Base-by-base conservation (phyloP, 2,888 invertebrate species). In the Chironomus riparius region DNA sequence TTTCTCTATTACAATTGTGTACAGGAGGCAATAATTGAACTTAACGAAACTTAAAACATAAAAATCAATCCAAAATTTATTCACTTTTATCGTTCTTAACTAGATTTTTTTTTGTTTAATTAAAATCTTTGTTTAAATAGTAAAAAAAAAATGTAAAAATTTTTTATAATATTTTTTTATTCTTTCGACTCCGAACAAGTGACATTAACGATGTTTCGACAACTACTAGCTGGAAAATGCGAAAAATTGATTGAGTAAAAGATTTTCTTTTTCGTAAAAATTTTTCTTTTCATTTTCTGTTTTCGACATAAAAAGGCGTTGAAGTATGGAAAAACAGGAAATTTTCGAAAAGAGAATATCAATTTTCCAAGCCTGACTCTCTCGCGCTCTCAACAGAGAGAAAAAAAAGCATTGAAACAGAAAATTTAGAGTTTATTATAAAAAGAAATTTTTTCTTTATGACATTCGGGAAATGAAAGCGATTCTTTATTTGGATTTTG, bases 191-290 rank as follows among this genome's bases (percentile, higher is more conserved):
- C 13, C 10, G 24, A 65, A 18, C 65, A 22, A 65, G 65, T 65
- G 65, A 65, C 21, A 21, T 21, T 13, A 65, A 12, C 65, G 65
- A 65, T 22, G 65, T 65, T 65, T 65, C 65, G 24, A 65, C 22
- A 65, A 65, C 65, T 65, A 65, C 65, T 65, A 22, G 21, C 65
- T 65, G 65, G 65, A 65, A 65, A 65, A 56, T 56, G 56, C 56
- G 56, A 56, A 56, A 56, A 56, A 56, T 56, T 56, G 56, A 56
- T 56, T 65, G 10, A 65, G 24, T 13, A 21, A 65, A 65, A 65
- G 62, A 15, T 21, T 62, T 62, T 62, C 15, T 18, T 62, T 62
- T 22, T 18, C 22, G 28, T 28, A 28, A 2, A 3, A 3, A 1
- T 28, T 62, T 21, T 12, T 21, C 21, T 65, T 22, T 38, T 1